Percentiles rank a stretch among this genome's conserved stretches.
Evolutionary conservation across 1,140 invertebrate genomes (phyloP).

Genomic region (Trachelipus rathkii): DNA sequence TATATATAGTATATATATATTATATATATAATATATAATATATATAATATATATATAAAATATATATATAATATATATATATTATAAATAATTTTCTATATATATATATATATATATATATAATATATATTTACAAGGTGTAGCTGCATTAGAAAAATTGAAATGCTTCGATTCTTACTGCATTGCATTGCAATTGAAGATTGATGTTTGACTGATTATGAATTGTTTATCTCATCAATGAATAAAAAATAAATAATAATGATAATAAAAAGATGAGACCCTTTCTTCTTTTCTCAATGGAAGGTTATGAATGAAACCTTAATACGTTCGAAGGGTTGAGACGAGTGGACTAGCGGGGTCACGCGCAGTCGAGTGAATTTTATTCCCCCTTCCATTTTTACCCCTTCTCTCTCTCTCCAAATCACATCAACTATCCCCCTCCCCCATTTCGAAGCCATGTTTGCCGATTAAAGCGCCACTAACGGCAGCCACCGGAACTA

Average conservation of each 20-base stretch:
- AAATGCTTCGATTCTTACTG: neutral
- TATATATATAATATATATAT: neutral
- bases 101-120: neutral
- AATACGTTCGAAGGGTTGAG: constrained; percentile 9
- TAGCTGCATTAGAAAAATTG: neutral
- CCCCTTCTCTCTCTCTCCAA: neutral
- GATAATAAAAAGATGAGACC: neutral
- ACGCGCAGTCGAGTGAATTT: constrained; percentile 1
- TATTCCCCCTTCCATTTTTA: neutral
- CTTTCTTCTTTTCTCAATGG: constrained; percentile 4
- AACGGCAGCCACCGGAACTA: constrained; percentile 8
- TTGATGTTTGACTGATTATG: neutral
- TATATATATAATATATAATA: neutral
- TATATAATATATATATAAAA: neutral
- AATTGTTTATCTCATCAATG: constrained; percentile 1
- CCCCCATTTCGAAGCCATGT: constrained; percentile 2
- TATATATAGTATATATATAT: neutral
- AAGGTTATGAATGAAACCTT: neutral
- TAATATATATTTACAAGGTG: neutral
- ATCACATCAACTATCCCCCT: neutral
- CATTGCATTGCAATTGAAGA: neutral
- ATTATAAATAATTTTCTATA: neutral
- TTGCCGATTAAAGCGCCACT: neutral
- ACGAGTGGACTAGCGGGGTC: constrained; percentile 6
- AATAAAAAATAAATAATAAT: neutral